Conservation (phyloP, 2,113 vertebrate genomes). For the Eclectus roratus region DNA sequence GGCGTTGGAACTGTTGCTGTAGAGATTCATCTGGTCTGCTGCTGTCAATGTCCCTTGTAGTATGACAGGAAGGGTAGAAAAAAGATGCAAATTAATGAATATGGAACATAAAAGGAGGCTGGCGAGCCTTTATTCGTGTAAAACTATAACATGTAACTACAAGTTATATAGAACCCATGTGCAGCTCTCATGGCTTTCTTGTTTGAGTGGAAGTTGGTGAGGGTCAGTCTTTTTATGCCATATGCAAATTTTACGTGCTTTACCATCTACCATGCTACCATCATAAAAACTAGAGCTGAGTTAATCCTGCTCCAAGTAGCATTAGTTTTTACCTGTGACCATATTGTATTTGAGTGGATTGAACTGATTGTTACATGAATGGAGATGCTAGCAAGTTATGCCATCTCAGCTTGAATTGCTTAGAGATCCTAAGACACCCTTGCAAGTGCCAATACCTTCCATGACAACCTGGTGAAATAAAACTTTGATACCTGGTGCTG, state of each 20-base stretch:
- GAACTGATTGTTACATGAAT: background rate
- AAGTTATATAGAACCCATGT: background rate
- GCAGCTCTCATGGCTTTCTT: background rate
- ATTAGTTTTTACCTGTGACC: background rate
- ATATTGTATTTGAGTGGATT: background rate
- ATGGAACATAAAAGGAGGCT: background rate
- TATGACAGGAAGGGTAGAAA: background rate
- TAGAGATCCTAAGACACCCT: background rate
- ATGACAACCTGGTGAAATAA: background rate
- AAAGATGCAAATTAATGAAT: background rate
- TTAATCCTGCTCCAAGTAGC: background rate
- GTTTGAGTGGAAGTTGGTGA: background rate
- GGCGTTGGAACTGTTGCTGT: background rate
- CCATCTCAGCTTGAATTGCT: background rate
- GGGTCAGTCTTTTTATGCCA: background rate
- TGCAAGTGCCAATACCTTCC: background rate
- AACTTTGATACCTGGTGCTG: background rate
- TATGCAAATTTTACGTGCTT: background rate
- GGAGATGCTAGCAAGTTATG: background rate
- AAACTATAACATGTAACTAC: background rate
- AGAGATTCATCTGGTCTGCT: background rate
- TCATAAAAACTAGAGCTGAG: background rate
- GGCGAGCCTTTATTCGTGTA: background rate
- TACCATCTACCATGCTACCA: background rate
- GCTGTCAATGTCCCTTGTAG: background rate